Evolutionary conservation across 2,113 vertebrate species (phyloP).

Genomic region (Calonectris borealis): DNA sequence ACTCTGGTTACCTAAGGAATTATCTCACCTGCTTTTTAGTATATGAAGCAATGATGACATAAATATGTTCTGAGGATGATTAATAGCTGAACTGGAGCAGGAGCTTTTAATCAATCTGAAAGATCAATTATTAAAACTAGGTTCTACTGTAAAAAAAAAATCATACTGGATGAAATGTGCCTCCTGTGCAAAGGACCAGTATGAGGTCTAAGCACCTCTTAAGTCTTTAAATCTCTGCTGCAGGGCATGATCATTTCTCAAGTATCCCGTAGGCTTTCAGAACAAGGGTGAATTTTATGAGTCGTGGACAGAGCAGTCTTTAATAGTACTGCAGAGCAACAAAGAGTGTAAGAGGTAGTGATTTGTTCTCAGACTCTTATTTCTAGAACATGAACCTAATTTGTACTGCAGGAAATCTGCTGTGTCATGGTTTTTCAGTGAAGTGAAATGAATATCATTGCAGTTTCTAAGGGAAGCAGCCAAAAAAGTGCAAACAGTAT

Average conservation of each 20-base stretch:
- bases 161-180: neutral
- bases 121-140: neutral
- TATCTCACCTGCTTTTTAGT: neutral
- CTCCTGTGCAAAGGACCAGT: neutral
- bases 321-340: neutral
- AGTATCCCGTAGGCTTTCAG: neutral
- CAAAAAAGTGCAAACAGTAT: neutral
- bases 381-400: neutral
- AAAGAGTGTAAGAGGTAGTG: fast-evolving
- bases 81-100: neutral
- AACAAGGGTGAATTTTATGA: neutral
- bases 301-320: neutral
- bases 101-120: neutral
- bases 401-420: neutral
- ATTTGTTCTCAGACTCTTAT: neutral
- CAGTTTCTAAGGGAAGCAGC: neutral
- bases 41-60: neutral
- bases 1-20: neutral
- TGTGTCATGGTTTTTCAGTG: neutral
- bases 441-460: neutral
- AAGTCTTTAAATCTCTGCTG: neutral
- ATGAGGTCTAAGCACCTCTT: neutral
- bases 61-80: neutral
- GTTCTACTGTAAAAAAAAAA: neutral
- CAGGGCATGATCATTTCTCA: neutral